phyloP scores from a whole-genome alignment of 1,140 invertebrate species.

The Mya arenaria region DNA sequence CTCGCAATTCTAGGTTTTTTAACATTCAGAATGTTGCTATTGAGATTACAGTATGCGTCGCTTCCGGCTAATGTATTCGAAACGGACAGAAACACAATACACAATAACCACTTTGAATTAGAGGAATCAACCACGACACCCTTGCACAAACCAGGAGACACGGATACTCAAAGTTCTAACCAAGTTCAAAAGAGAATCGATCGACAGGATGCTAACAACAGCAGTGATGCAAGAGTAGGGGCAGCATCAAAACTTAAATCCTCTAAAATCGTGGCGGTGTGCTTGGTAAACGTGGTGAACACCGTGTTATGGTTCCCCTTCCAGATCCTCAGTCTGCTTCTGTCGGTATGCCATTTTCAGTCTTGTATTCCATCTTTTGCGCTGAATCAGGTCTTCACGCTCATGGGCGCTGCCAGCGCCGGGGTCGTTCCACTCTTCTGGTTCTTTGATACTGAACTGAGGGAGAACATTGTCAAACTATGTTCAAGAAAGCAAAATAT shows the following conservation, averaged over 20 bases:
- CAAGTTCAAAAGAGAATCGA: too few relatives aligned
- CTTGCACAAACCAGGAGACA: neutral
- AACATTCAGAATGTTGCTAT: constrained; percentile 18
- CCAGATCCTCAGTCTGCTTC: constrained; percentile 19
- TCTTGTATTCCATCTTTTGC: constrained; percentile 13
- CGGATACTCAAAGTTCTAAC: neutral
- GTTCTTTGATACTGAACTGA: neutral
- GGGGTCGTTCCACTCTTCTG: constrained; percentile 24
- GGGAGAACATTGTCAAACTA: neutral
- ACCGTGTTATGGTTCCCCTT: constrained; percentile 34
- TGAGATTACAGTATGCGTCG: neutral
- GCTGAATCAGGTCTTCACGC: constrained; percentile 33
- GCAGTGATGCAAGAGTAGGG: too few relatives aligned
- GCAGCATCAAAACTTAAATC: too few relatives aligned
- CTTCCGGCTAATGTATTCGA: neutral
- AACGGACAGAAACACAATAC: neutral
- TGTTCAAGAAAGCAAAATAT: neutral
- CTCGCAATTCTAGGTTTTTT: neutral
- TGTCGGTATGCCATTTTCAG: constrained; percentile 5
- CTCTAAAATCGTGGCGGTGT: constrained; percentile 8
- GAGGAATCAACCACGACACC: neutral
- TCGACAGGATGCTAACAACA: too few relatives aligned
- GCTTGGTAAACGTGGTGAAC: neutral
- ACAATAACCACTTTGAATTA: neutral
- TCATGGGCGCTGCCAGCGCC: constrained; percentile 19